Percentiles rank a stretch among this genome's conserved stretches.
phyloP scores from a whole-genome alignment of 2,797 vertebrate species.

The Acanthurus tractus region DNA sequence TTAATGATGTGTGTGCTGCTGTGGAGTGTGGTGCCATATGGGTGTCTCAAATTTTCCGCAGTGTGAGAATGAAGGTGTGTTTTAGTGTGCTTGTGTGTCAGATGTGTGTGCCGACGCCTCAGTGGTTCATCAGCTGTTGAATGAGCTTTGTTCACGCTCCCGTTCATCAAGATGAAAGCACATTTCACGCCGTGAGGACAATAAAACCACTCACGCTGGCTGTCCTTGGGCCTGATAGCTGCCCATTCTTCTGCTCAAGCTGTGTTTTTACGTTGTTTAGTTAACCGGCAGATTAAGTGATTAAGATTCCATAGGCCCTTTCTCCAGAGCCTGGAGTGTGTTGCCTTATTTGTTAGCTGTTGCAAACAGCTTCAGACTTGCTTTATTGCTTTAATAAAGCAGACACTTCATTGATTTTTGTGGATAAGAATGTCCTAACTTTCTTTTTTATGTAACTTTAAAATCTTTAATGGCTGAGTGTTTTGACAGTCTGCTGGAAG shows the following conservation, averaged over 20 bases:
- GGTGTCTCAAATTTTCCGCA: slow-evolving; percentile 27
- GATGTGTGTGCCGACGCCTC: slow-evolving; percentile 57
- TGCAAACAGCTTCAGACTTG: slow-evolving; percentile 20
- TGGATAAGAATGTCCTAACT: too few relatives aligned
- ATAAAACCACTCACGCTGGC: slow-evolving; percentile 42
- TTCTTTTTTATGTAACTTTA: not conserved
- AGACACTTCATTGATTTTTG: not conserved
- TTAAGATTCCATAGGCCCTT: slow-evolving; percentile 75
- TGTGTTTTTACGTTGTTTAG: slow-evolving; percentile 63
- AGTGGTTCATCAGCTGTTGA: slow-evolving; percentile 78
- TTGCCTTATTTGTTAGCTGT: slow-evolving; percentile 43
- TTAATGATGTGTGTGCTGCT: slow-evolving; percentile 46
- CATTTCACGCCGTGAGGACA: slow-evolving; percentile 57
- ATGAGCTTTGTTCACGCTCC: slow-evolving; percentile 50
- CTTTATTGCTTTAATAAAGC: slow-evolving; percentile 18
- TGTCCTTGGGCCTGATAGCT: slow-evolving; percentile 37
- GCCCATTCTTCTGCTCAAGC: slow-evolving; percentile 41
- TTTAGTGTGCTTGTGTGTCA: slow-evolving; percentile 27
- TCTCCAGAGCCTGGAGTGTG: slow-evolving; percentile 5
- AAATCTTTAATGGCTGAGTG: not conserved
- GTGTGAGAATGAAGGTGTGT: slow-evolving; percentile 33
- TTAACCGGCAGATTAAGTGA: slow-evolving; percentile 75
- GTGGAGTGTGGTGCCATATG: slow-evolving; percentile 53
- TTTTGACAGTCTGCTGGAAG: not conserved
- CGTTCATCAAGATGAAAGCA: slow-evolving; percentile 66